phyloP scores from a whole-genome alignment of 2,113 vertebrate species.

The Eulemur rufifrons region DNA sequence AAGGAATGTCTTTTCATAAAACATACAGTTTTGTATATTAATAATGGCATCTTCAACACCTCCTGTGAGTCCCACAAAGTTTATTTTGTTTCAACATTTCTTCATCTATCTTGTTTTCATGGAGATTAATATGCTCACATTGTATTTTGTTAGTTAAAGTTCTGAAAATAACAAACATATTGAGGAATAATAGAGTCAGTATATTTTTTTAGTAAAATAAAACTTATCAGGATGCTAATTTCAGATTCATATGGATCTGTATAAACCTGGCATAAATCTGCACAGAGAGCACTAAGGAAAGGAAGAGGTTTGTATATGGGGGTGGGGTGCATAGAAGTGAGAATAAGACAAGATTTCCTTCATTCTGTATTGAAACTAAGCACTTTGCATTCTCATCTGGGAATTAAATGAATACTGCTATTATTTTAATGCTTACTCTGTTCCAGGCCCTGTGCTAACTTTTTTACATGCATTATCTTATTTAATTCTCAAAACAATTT shows the following conservation, averaged over 20 bases:
- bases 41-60: background rate
- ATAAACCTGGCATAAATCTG: background rate
- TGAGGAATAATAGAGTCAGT: background rate
- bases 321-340: background rate
- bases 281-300: background rate
- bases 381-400: background rate
- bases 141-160: background rate
- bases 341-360: background rate
- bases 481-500: background rate
- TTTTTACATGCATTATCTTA: conserved; percentile 20
- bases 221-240: background rate
- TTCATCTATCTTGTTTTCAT: background rate
- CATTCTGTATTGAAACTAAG: conserved; percentile 6
- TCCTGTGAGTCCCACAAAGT: background rate
- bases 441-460: background rate
- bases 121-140: background rate
- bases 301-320: background rate
- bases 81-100: conserved; percentile 7
- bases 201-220: conserved; percentile 17
- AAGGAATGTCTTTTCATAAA: conserved; percentile 4
- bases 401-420: background rate
- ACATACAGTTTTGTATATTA: background rate
- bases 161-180: conserved; percentile 27
- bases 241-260: background rate
- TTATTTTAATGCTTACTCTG: background rate